A percentile compares a stretch with the other conserved stretches of the same genome.
These are phyloP conservation scores for Odocoileus hemionus DNA, from an alignment of 2,113 vertebrate species.

Conservation along the genomic window DNA sequence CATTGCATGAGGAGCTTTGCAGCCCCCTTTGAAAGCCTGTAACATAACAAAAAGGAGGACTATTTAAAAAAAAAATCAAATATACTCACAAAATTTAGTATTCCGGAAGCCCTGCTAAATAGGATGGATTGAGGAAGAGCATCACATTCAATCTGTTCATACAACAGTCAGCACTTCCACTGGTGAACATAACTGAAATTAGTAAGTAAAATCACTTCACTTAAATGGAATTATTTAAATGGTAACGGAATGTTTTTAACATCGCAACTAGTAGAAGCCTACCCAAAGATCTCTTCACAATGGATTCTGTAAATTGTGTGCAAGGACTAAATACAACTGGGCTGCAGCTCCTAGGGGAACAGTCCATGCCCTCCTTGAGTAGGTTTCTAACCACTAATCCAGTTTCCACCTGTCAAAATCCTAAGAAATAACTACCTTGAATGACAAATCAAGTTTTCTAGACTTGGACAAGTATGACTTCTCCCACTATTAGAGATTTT, in stretches of 20 bases:
- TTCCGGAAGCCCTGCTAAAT: neutral
- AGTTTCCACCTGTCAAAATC: neutral
- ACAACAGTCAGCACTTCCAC: neutral
- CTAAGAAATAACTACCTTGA: neutral
- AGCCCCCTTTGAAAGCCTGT: constrained; percentile 95
- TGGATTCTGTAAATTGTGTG: neutral
- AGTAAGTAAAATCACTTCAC: neutral
- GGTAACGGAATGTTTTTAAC: neutral
- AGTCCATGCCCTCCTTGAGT: neutral
- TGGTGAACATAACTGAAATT: neutral
- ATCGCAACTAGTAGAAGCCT: neutral
- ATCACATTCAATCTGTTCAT: neutral
- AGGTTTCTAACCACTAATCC: neutral
- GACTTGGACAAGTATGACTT: neutral
- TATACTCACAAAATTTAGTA: neutral
- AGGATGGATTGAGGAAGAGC: neutral
- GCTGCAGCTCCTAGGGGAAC: neutral
- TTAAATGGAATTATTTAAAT: neutral
- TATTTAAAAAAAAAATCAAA: neutral
- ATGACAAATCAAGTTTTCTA: neutral
- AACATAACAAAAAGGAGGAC: constrained; percentile 48
- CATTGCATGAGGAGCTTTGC: constrained; percentile 98
- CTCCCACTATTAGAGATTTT: neutral
- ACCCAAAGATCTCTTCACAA: neutral
- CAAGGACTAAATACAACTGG: fast-evolving